Evolutionary conservation across 2,888 invertebrate genomes (phyloP), one percentile per base, ranked within the genome.

Genomic region (Iselma pallidipennis): DNA sequence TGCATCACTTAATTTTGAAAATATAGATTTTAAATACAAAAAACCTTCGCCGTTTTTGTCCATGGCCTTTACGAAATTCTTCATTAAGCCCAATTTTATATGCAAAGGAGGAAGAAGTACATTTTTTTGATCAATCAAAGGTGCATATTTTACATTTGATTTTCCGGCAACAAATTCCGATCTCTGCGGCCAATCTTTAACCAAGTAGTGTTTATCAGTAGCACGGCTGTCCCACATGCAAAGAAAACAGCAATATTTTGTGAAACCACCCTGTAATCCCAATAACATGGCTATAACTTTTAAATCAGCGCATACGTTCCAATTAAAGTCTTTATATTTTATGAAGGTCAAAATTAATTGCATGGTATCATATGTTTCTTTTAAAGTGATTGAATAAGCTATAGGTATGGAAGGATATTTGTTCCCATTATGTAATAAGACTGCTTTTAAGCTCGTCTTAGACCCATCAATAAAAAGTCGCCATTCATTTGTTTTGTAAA

Each of bases 381-480:
- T 51, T 29, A 55, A 4, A 26, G 45, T 7, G 14, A 25, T 29
- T n/a, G 48, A 12, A 54, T 61, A 25, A 21, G 53, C 56, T 4
- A 61, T 10, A 23, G 57, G 49, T n/a, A 57, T 25, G n/a, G 57
- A 61, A 7, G 61, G 33, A 10, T 31, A 28, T 53, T 12, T 42
- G 31, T 57, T 61, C 2, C 57, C 54, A 42, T 53, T 61, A 42
- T 53, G 49, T 4, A 61, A 57, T 19, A 58, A 31, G 21, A 58
- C 61, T 21, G 54, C 61, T 54, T 61, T 58, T 28, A 61, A 54
- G 33, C 49, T 61, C 10, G 14, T 53, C 49, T 54, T 54, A 16
- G 37, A 57, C n/a, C 1, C 28, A 45, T 61, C 57, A 26, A 42
- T 61, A 49, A 61, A 61, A 37, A 61, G 19, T 23, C 54, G 21